phyloP scores from a whole-genome alignment of 2,113 vertebrate genomes.

The Synodontis membranacea region DNA sequence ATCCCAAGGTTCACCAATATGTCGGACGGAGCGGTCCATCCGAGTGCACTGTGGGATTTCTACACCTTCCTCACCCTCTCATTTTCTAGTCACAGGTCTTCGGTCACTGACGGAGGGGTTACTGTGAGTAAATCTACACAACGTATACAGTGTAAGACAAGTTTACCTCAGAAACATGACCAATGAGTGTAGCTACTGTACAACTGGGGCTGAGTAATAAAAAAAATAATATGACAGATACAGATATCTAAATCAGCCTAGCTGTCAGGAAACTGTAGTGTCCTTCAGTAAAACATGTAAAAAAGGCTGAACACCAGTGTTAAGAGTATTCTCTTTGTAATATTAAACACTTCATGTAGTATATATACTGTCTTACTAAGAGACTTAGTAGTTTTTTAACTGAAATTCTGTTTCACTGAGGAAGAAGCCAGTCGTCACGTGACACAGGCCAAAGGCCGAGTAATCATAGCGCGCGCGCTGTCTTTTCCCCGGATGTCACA shows the following conservation, averaged over 20 bases:
- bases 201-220: not conserved
- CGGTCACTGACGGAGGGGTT: too few species aligned
- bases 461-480: slow-evolving; percentile 20
- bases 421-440: slow-evolving; percentile 20
- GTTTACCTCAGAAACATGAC: not conserved
- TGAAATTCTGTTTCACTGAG: not conserved
- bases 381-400: not conserved
- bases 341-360: not conserved
- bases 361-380: not conserved
- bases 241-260: not conserved
- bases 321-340: too few species aligned
- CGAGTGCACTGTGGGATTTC: too few species aligned
- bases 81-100: too few species aligned
- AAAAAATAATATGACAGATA: not conserved
- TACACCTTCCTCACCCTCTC: too few species aligned
- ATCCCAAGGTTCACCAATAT: too few species aligned
- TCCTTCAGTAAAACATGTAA: not conserved
- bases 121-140: not conserved
- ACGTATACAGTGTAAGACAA: not conserved
- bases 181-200: not conserved
- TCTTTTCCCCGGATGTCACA: slow-evolving; percentile 40
- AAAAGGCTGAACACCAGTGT: not conserved
- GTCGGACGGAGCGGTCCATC: too few species aligned
- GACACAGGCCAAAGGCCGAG: slow-evolving; percentile 25
- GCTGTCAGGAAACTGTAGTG: not conserved